Evolutionary conservation across 2,797 vertebrate genomes (phyloP), one percentile per base, ranked within the genome.

Genomic region (Intellagama lesueurii): DNA sequence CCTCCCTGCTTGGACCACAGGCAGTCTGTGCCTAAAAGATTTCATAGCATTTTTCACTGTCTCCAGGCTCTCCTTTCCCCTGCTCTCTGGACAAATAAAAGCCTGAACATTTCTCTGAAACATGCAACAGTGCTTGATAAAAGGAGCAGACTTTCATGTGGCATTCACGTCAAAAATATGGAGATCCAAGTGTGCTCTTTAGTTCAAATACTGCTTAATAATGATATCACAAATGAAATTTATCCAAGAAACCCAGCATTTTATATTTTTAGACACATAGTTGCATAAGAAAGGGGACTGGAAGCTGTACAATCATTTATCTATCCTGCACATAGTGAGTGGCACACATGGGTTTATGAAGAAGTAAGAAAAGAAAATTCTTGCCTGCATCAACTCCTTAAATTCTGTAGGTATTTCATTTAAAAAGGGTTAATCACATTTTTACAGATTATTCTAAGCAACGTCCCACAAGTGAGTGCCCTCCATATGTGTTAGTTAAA

Each of bases 181-280:
- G 35, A 76, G 35, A 60, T 75, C 73, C 52, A 56, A 76, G 47
- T 60, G 32, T 40, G 6, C 52, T 70, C n/a, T 64, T 40, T 64
- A 85, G 26, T 44, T 76, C 35, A 77, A 66, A 86, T 76, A 76
- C 30, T 35, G 26, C 26, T 44, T 86, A 77, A 77, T 86, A 75
- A 3, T 35, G 19, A 44, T 76, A 77, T 44, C 17, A 44, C 35
- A n/a, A 44, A 11, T 84, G 47, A 12, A 56, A 73, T 73, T 32
- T 56, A 24, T 30, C 22, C 14, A 70, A 69, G 49, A 1, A 2
- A 1, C 56, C 47, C 40, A 83, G 47, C 69, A 72, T 83, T 72
- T 83, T 52, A 83, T 69, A 69, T 5, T 28, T 47, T 47, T 60
- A 70, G 30, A 83, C 69, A 72, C 28, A 83, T 30, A 72, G 49